Evolutionary conservation across 2,113 vertebrate genomes (phyloP).

Genomic region (Pseudolaguvia tuberculata): DNA sequence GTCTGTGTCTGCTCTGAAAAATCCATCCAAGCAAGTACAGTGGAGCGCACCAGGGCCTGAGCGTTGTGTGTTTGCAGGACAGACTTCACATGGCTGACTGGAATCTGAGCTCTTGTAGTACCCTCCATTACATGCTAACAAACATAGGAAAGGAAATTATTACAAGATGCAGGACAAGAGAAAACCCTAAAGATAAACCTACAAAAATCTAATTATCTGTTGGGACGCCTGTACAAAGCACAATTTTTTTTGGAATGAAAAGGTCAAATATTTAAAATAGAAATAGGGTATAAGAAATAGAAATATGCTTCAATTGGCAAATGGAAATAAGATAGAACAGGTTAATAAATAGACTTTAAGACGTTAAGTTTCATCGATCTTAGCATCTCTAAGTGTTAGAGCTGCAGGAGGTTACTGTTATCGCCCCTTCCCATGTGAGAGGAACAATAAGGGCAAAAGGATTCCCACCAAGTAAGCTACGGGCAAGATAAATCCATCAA

Average conservation of each 20-base stretch:
- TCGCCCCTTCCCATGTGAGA: constrained; percentile 26
- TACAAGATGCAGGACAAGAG: background rate
- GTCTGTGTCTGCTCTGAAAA: constrained; percentile 75
- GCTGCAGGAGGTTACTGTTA: constrained; percentile 34
- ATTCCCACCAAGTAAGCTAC: constrained; percentile 31
- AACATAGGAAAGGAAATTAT: background rate
- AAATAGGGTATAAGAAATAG: no score
- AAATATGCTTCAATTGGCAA: no score
- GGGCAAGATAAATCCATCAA: constrained; percentile 31
- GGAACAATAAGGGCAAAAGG: constrained; percentile 33
- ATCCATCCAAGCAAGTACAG: constrained; percentile 79
- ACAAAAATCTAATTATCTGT: background rate
- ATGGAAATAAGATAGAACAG: no score
- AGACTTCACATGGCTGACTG: constrained; percentile 65
- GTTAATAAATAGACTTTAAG: background rate
- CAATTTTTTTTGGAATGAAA: background rate
- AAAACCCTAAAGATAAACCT: constrained; percentile 1
- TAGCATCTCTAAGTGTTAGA: constrained; percentile 23
- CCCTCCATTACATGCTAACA: constrained; percentile 77
- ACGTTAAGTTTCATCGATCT: background rate
- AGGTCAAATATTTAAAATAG: background rate
- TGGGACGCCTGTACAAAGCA: background rate
- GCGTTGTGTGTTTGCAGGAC: constrained; percentile 75
- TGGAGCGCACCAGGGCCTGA: constrained; percentile 61
- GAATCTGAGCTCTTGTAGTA: constrained; percentile 77